Evolutionary conservation across 1,140 invertebrate species (phyloP), one percentile per base, ranked within the genome.

Genomic region (Pseudomyrmex sp.): DNA sequence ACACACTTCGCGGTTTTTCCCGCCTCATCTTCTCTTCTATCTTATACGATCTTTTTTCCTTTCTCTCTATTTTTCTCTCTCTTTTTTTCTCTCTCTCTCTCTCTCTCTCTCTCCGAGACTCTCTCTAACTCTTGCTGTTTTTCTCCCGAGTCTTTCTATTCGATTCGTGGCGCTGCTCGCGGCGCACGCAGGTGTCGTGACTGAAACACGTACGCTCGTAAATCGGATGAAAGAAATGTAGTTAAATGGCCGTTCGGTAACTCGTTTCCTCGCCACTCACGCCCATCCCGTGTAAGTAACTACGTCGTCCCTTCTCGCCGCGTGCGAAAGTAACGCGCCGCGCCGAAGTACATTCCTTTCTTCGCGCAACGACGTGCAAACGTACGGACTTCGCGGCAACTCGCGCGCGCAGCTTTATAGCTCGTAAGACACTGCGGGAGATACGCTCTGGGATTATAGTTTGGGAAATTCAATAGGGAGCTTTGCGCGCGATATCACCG

Each of bases 201-300:
- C 80, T 76, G 72, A 62, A 56, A 63, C 26, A 56, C 58, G 79
- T 74, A 62, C 48, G 79, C 79, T 82, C 59, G 48, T 82, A 82
- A 82, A 82, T 82, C 70, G 70, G 18, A 12, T 35, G 26, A 46
- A 75, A 62, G 59, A 75, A 82, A 58, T 73, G n/a, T 82, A 52
- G 80, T 76, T 82, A 82, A 82, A 82, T 62, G 26, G 52, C 72
- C 13, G 59, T 63, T 75, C 70, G 26, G 58, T 76, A 62, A 73
- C 80, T 58, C 80, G 44, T 80, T 80, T 70, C 44, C 65, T 59
- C 26, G 65, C 65, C 65, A 48, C 65, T 68, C 54, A 50, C 44
- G 44, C 54, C 44, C 54, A 65, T 48, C 20, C 54, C 62, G 35
- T 35, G 35, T 35, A 35, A 35, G 26, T 56, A 52, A 54, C 15